These are phyloP conservation scores for Scrobipalpa costella DNA, from an alignment of 2,888 invertebrate genomes.

Conservation along the genomic window DNA sequence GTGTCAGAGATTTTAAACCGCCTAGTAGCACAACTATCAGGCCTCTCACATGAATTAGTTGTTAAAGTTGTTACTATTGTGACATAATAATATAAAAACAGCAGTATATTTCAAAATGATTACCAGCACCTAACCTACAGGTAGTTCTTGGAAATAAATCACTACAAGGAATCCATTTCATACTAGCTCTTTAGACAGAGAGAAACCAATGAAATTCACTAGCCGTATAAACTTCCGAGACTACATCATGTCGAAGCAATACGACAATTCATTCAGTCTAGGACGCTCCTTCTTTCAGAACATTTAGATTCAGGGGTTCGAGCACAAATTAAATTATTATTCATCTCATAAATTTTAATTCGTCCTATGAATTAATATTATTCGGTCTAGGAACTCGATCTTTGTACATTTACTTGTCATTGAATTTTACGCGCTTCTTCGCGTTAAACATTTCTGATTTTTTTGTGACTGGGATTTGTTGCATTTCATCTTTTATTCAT, in stretches of 20 bases:
- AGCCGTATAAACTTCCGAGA: not conserved
- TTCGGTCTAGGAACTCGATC: constrained; percentile 9
- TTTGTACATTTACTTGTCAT: constrained; percentile 11
- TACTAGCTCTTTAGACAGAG: not conserved
- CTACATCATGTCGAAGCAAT: not conserved
- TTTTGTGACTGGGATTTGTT: not conserved
- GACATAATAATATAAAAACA: too few species aligned
- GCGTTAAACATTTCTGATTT: constrained; percentile 1
- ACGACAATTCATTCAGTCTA: not conserved
- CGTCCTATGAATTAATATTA: constrained; percentile 20
- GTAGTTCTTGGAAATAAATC: not conserved
- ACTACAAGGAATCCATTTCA: not conserved
- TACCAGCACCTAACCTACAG: too few species aligned
- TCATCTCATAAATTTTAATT: constrained; percentile 17
- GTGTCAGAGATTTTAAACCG: too few species aligned
- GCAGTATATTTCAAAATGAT: too few species aligned
- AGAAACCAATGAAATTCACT: not conserved
- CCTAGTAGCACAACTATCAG: too few species aligned
- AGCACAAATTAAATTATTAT: constrained; percentile 19
- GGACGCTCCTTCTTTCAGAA: not conserved
- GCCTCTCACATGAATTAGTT: too few species aligned
- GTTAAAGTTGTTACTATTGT: too few species aligned
- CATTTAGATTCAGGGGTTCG: constrained; percentile 1
- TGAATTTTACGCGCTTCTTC: not conserved
- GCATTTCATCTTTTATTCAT: not conserved